Evolutionary conservation across 2,113 vertebrate genomes (phyloP).

Genomic region (Ageneiosus marmoratus): DNA sequence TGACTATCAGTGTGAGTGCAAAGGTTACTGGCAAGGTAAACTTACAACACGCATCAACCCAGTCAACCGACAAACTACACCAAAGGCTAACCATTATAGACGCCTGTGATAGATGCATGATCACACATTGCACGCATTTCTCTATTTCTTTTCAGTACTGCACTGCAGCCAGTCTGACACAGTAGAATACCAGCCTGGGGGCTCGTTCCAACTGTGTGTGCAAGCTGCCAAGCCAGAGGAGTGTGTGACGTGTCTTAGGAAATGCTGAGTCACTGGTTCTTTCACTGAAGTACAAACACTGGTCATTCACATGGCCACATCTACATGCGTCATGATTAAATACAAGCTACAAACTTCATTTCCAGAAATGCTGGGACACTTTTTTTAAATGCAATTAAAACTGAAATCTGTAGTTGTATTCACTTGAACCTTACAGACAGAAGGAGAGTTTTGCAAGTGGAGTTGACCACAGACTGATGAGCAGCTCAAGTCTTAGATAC

Average conservation of each 20-base stretch:
- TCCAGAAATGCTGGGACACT: too few relatives aligned
- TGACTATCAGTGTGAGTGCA: slow-evolving; percentile 4
- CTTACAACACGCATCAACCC: background rate
- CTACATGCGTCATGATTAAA: background rate
- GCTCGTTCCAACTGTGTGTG: background rate
- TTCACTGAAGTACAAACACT: background rate
- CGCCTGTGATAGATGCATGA: background rate
- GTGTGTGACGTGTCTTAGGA: background rate
- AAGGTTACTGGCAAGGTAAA: slow-evolving; percentile 17
- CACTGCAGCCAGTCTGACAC: background rate
- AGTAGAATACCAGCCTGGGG: background rate
- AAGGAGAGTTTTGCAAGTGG: too few relatives aligned
- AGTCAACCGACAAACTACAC: background rate
- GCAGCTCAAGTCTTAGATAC: too few relatives aligned
- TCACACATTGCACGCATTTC: background rate
- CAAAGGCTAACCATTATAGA: background rate
- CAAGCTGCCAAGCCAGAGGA: background rate
- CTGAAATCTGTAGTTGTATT: too few relatives aligned
- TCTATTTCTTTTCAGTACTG: background rate
- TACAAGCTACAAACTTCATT: too few relatives aligned
- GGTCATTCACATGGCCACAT: background rate
- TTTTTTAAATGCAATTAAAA: too few relatives aligned
- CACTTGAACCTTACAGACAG: too few relatives aligned
- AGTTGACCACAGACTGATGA: too few relatives aligned
- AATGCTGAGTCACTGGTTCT: slow-evolving; percentile 15